Base-by-base conservation (phyloP, 2,888 invertebrate species). In the Caenorhabditis sp. region DNA sequence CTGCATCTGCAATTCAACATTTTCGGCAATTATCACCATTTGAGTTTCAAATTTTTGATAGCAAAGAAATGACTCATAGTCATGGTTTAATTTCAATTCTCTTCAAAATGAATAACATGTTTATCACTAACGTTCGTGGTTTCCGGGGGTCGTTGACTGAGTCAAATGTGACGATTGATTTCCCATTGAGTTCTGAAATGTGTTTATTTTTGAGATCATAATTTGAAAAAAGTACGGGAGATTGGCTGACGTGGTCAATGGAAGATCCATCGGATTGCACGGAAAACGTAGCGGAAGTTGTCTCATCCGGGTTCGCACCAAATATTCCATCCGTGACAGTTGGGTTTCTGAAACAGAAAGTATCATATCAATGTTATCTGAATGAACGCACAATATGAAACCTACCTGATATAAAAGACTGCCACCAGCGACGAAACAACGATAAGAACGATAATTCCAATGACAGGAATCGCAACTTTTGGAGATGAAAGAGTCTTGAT, bases 331-430 rank as follows among this genome's bases (percentile, higher is more conserved):
- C 80, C 8, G 80, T 62, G 28, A 80, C 62, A 2, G 72, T 68
- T 28, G 80, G 72, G 40, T 80, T 80, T 64, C 80, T 80, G 50
- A 47, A 47, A 32, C 9, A n/a, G n/a, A n/a, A n/a, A n/a, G n/a
- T n/a, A n/a, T n/a, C 32, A 9, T 32, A 32, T 32, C 32, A 32
- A 32, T 40, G 40, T 3, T 9, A 40, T 3, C 15, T 40, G 40
- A 3, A n/a, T n/a, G n/a, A 40, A 40, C 2, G 0, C 28, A 15
- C n/a, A 22, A n/a, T 44, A 2, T 13, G 2, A 11, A 68, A 3
- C 44, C 15, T 61, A 84, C 83, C 83, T 84, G 8, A 85, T 50
- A 53, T 83, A 85, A 58, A 85, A 85, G n/a, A 85, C 37, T 2
- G 83, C 80, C 6, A 85, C 80, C 35, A 85, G 67, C 9, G 76